A percentile compares a stretch with the other conserved stretches of the same genome.
These are phyloP conservation scores for Scalopus aquaticus DNA, from an alignment of 2,113 vertebrate species.

Conservation along the genomic window DNA sequence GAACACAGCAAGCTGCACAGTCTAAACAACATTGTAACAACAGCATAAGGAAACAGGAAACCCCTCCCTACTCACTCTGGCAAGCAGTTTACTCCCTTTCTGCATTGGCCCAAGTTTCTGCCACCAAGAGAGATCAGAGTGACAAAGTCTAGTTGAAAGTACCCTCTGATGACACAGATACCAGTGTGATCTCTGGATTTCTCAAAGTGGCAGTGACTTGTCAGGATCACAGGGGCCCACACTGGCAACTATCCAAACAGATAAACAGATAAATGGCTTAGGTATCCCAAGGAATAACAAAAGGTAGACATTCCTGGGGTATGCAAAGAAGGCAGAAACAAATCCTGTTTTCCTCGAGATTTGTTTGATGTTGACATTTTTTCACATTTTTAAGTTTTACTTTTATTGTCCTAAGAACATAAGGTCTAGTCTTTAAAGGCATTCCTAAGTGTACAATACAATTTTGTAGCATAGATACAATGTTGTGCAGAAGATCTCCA, in stretches of 20 bases:
- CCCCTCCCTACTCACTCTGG: background rate
- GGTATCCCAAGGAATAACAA: background rate
- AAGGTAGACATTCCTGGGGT: background rate
- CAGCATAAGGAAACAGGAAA: rapidly evolving
- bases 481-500: too few relatives aligned
- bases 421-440: too few relatives aligned
- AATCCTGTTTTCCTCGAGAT: slow-evolving; percentile 52
- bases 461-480: too few relatives aligned
- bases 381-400: background rate
- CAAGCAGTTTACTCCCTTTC: background rate
- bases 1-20: background rate
- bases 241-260: background rate
- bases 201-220: background rate
- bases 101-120: background rate
- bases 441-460: too few relatives aligned
- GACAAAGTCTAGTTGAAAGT: background rate
- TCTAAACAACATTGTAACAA: background rate
- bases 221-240: background rate
- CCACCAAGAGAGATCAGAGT: rapidly evolving
- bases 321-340: background rate
- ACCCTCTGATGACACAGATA: rapidly evolving
- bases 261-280: background rate
- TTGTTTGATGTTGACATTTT: slow-evolving; percentile 32
- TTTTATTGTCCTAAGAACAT: too few relatives aligned
- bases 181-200: background rate